Percentiles rank a stretch among this genome's conserved stretches.
Evolutionary conservation across 2,113 vertebrate genomes (phyloP).

Genomic region (Bufo bufo): DNA sequence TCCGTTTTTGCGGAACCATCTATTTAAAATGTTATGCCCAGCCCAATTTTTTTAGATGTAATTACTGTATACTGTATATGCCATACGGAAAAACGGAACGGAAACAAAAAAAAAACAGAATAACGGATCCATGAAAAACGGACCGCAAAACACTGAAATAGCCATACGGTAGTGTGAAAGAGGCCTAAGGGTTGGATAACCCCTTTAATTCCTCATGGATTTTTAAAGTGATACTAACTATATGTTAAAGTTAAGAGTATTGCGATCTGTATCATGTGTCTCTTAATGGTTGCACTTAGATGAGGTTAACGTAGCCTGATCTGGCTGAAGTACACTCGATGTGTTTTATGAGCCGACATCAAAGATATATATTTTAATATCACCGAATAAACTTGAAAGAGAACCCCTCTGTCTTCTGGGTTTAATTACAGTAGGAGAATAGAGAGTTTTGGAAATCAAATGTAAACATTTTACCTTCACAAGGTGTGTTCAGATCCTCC

Average conservation of each 20-base stretch:
- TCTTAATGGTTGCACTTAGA: not conserved
- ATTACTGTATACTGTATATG: no score
- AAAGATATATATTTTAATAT: conserved; percentile 14
- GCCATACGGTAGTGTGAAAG: no score
- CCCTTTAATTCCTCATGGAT: no score
- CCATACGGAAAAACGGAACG: no score
- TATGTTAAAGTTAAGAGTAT: not conserved
- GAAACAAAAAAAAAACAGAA: no score
- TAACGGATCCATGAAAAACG: no score
- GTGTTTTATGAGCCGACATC: conserved; percentile 19
- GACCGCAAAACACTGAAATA: no score
- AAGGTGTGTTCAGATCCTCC: not conserved
- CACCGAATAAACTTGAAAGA: conserved; percentile 19
- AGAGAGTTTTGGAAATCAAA: not conserved
- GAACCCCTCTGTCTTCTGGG: not conserved
- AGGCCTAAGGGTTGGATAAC: no score
- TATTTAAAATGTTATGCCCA: no score
- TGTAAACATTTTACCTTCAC: not conserved
- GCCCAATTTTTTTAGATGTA: no score
- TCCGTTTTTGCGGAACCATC: no score
- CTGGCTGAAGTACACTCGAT: not conserved
- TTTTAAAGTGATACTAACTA: not conserved
- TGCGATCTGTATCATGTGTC: not conserved
- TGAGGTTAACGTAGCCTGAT: no score
- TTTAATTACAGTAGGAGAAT: conserved; percentile 5